A percentile compares a stretch with the other conserved stretches of the same genome.
phyloP scores from a whole-genome alignment of 1,140 invertebrate genomes.

The Matsumurasca onukii region DNA sequence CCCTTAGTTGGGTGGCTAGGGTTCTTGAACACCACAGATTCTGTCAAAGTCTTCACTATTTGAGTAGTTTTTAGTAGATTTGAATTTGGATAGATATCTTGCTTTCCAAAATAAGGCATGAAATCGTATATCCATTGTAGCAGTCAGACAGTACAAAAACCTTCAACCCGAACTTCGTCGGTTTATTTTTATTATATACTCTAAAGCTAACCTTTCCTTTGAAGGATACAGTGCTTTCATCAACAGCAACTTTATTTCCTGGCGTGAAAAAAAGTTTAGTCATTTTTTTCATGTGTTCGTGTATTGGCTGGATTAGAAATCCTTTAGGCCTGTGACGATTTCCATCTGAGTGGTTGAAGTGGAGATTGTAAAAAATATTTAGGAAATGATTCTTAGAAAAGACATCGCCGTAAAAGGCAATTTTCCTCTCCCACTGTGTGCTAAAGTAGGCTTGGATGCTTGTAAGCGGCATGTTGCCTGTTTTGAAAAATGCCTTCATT shows the following conservation, averaged over 20 bases:
- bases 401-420: background rate
- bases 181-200: conserved; percentile 11
- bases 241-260: background rate
- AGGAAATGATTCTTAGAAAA: background rate
- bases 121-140: conserved; percentile 13
- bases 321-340: background rate
- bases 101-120: conserved; percentile 1
- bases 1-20: background rate
- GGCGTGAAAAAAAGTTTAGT: background rate
- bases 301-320: background rate
- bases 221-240: conserved; percentile 30
- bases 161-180: conserved; percentile 20
- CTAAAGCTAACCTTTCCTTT: background rate
- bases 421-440: background rate
- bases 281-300: background rate
- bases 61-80: conserved; percentile 20
- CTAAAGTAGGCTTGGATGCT: no score
- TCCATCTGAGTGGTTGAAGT: background rate
- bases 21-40: background rate
- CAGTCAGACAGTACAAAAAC: background rate
- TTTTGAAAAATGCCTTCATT: no score
- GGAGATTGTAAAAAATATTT: background rate
- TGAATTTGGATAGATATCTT: background rate
- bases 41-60: background rate
- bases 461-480: background rate